Evolutionary conservation across 2,888 invertebrate genomes (phyloP).

Genomic region (Meliscaeva auricollis): DNA sequence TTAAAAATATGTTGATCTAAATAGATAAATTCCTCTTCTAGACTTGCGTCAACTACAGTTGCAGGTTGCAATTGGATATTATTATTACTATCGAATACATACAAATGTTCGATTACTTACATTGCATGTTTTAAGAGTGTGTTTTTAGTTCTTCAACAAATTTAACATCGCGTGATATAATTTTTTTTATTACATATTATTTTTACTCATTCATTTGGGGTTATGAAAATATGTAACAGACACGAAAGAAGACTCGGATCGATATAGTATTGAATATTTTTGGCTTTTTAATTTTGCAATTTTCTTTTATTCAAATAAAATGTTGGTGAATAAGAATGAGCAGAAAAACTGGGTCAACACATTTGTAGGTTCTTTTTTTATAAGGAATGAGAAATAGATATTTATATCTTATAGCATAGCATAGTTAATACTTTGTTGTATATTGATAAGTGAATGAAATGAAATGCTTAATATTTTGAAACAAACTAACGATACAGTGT

Average conservation of each 20-base stretch:
- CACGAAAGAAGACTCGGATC: conserved; percentile 22
- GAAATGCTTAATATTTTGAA: too few species aligned
- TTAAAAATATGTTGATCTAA: too few species aligned
- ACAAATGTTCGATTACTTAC: conserved; percentile 1
- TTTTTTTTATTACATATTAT: conserved; percentile 12
- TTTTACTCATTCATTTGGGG: conserved; percentile 10
- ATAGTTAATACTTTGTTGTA: too few species aligned
- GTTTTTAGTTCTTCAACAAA: conserved; percentile 1
- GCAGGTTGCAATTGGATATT: background rate
- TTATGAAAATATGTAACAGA: conserved; percentile 18
- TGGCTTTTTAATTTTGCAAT: conserved; percentile 10
- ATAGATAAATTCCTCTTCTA: background rate
- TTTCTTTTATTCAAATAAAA: background rate
- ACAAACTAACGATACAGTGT: too few species aligned
- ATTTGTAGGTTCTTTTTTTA: background rate
- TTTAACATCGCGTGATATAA: conserved; percentile 11
- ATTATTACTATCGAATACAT: background rate
- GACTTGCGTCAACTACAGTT: background rate
- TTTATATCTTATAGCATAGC: too few species aligned
- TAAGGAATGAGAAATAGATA: too few species aligned
- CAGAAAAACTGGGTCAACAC: background rate
- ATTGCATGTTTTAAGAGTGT: conserved; percentile 19
- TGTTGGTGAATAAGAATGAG: background rate
- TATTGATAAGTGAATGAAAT: too few species aligned
- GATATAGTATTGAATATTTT: conserved; percentile 20